phyloP scores from a whole-genome alignment of 2,113 vertebrate genomes.

The Xiphophorus couchianus region DNA sequence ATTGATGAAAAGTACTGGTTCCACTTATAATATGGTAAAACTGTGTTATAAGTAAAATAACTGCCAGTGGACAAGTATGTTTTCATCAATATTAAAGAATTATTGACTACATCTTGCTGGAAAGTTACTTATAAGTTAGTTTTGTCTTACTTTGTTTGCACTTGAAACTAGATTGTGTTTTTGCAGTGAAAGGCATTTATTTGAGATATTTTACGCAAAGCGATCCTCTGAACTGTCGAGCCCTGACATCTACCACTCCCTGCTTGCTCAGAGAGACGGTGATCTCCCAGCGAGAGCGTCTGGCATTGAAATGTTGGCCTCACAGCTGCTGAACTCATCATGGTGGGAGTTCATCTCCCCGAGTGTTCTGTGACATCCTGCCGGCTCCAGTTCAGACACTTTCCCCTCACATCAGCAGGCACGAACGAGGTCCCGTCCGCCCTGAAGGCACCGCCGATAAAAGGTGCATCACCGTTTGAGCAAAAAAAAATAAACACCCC shows the following conservation, averaged over 20 bases:
- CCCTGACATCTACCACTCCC: constrained; percentile 14
- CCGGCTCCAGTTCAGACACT: constrained; percentile 22
- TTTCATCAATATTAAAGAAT: too few species aligned
- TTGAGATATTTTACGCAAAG: background rate
- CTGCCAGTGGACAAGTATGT: too few species aligned
- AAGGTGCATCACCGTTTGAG: constrained; percentile 12
- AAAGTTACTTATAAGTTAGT: too few species aligned
- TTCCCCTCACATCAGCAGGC: background rate
- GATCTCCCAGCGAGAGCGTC: constrained; percentile 21
- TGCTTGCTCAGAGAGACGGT: constrained; percentile 1
- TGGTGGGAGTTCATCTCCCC: constrained; percentile 27
- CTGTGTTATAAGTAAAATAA: too few species aligned
- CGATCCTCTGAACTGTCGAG: constrained; percentile 3
- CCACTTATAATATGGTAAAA: too few species aligned
- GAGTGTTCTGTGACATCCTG: constrained; percentile 25
- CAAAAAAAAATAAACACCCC: constrained; percentile 33
- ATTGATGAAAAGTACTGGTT: too few species aligned
- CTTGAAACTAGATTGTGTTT: too few species aligned
- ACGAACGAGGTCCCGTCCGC: constrained; percentile 10
- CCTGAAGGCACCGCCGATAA: constrained; percentile 14
- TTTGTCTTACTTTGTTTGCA: too few species aligned
- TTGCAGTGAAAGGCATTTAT: background rate
- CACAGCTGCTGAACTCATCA: constrained; percentile 75
- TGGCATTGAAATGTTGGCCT: constrained; percentile 27
- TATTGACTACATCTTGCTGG: too few species aligned